These are phyloP conservation scores for Crocodylus rhombifer DNA, from an alignment of 2,797 vertebrate species.

Conservation along the genomic window DNA sequence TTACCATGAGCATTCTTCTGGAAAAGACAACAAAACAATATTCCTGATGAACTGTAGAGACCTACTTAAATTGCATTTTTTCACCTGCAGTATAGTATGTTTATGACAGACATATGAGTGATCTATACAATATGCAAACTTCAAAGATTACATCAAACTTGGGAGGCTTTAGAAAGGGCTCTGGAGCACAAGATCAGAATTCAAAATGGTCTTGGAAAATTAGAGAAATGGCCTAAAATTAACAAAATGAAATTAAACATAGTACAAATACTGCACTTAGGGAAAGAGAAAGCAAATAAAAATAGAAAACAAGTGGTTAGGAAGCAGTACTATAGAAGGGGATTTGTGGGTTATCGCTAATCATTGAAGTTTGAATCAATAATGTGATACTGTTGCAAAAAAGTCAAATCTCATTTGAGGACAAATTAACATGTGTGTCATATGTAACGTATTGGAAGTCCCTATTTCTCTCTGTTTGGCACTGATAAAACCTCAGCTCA, in stretches of 20 bases:
- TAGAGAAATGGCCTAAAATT: neutral
- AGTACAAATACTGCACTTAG: neutral
- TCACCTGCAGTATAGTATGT: slow-evolving; percentile 20
- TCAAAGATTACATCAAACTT: neutral
- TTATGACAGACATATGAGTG: neutral
- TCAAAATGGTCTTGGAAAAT: neutral
- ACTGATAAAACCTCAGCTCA: neutral
- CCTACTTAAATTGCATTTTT: neutral
- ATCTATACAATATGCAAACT: neutral
- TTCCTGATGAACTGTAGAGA: neutral
- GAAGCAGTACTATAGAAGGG: neutral
- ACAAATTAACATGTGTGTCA: neutral
- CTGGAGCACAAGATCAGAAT: slow-evolving; percentile 1
- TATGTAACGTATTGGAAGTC: neutral
- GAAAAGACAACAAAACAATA: neutral
- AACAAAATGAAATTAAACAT: neutral
- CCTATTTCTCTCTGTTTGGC: neutral
- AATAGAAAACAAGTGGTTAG: neutral
- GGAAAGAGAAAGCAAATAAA: neutral
- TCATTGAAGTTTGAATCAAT: neutral
- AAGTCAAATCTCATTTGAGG: neutral
- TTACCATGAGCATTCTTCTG: neutral
- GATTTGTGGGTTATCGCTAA: neutral
- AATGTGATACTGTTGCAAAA: neutral
- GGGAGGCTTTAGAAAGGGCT: neutral